Evolutionary conservation across 2,888 invertebrate genomes (phyloP).

Genomic region (Limnephilus lunatus): DNA sequence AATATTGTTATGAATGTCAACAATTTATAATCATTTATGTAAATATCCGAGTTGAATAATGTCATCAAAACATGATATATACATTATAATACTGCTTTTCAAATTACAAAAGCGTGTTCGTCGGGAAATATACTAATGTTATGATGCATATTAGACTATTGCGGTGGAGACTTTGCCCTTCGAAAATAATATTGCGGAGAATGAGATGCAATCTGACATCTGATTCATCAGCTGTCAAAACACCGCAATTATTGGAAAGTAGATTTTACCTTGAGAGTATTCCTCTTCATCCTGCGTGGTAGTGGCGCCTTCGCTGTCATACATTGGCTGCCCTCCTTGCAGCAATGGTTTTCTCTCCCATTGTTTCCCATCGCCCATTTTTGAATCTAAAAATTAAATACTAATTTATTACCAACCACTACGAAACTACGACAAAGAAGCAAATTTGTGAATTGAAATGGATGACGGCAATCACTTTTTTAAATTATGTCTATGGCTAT

Average conservation of each 20-base stretch:
- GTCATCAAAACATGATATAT: background rate
- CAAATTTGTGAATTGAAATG: slow-evolving; percentile 4
- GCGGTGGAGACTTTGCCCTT: slow-evolving; percentile 49
- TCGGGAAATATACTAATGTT: background rate
- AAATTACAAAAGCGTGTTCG: background rate
- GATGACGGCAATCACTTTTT: slow-evolving; percentile 36
- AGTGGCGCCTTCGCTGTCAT: background rate
- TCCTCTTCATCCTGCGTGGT: slow-evolving; percentile 52
- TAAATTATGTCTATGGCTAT: background rate
- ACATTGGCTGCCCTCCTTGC: slow-evolving; percentile 70
- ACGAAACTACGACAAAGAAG: slow-evolving; percentile 39
- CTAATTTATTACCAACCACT: slow-evolving; percentile 28
- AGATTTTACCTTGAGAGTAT: slow-evolving; percentile 53
- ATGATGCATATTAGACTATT: background rate
- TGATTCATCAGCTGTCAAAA: slow-evolving; percentile 62
- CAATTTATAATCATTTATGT: background rate
- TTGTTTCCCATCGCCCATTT: slow-evolving; percentile 81
- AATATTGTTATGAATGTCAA: slow-evolving; percentile 2
- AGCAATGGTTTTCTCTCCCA: slow-evolving; percentile 81
- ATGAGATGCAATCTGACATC: slow-evolving; percentile 53
- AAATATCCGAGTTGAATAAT: background rate
- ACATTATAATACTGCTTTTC: background rate
- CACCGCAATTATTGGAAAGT: slow-evolving; percentile 54
- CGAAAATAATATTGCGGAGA: slow-evolving; percentile 37
- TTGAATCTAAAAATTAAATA: slow-evolving; percentile 35